phyloP scores from a whole-genome alignment of 2,888 invertebrate species.

The Dasysyrphus albostriatus region DNA sequence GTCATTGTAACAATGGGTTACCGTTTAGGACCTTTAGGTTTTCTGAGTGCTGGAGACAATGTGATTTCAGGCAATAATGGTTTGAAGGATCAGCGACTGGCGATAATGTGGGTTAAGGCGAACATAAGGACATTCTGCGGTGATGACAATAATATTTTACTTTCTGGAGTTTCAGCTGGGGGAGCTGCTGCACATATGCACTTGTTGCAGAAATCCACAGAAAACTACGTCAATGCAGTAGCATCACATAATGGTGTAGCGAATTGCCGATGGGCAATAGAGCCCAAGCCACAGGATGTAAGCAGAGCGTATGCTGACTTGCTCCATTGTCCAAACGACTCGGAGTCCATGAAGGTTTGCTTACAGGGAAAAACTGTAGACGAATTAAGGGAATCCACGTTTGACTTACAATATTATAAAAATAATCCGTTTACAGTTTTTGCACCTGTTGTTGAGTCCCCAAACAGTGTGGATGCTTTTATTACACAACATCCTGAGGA shows the following conservation, averaged over 20 bases:
- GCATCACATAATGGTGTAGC: conserved; percentile 86
- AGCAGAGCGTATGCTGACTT: conserved; percentile 82
- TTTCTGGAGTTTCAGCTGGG: conserved; percentile 89
- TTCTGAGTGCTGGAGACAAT: conserved; percentile 89
- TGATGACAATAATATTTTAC: conserved; percentile 87
- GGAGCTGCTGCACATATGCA: conserved; percentile 90
- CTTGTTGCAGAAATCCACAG: conserved; percentile 84
- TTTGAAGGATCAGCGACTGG: conserved; percentile 89
- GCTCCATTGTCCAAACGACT: conserved; percentile 86
- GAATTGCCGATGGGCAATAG: conserved; percentile 85
- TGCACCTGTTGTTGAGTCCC: conserved; percentile 88
- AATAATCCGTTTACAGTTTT: conserved; percentile 90
- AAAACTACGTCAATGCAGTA: conserved; percentile 54
- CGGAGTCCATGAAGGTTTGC: conserved; percentile 86
- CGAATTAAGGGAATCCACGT: conserved; percentile 85
- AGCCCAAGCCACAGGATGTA: conserved; percentile 1
- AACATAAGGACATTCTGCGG: conserved; percentile 89
- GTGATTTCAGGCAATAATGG: conserved; percentile 89
- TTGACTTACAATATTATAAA: conserved; percentile 84
- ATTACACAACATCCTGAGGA: conserved; percentile 87
- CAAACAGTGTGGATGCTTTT: conserved; percentile 85
- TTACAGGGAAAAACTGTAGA: conserved; percentile 86
- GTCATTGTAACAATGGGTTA: conserved; percentile 88
- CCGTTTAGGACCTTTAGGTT: conserved; percentile 88
- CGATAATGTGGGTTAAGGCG: conserved; percentile 87